phyloP scores from a whole-genome alignment of 2,797 vertebrate species.

The Coranthus polyacanthus region DNA sequence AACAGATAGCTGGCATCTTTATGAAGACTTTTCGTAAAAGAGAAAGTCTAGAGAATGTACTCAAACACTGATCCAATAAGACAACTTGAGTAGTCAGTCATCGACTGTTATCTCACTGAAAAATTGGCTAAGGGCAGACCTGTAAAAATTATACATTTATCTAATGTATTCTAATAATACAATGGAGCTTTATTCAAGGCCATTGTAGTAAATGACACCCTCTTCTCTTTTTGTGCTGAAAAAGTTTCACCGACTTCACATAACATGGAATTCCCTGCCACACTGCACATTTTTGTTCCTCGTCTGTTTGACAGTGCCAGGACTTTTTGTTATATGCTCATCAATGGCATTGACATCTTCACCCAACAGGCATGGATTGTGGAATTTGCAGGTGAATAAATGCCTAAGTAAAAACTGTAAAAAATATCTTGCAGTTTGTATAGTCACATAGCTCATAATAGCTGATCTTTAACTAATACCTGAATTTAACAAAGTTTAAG shows the following conservation, averaged over 20 bases:
- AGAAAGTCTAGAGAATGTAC: constrained; percentile 14
- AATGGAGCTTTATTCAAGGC: constrained; percentile 38
- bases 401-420: neutral
- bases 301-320: constrained; percentile 19
- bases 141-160: neutral
- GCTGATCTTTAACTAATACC: too few relatives aligned
- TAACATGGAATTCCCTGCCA: constrained; percentile 8
- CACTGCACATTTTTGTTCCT: constrained; percentile 9
- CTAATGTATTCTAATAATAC: neutral
- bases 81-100: constrained; percentile 8
- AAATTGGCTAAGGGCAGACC: constrained; percentile 19
- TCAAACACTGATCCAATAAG: constrained; percentile 2
- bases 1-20: constrained; percentile 24
- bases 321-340: neutral
- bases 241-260: constrained; percentile 15
- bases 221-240: constrained; percentile 5
- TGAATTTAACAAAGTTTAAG: too few relatives aligned
- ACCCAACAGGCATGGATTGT: neutral
- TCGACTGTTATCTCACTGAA: constrained; percentile 26
- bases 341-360: constrained; percentile 1
- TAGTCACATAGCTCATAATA: too few relatives aligned
- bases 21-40: constrained; percentile 40
- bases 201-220: neutral
- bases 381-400: neutral
- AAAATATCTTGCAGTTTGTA: too few relatives aligned